Conservation (phyloP, 2,888 invertebrate genomes). For the Actias luna region DNA sequence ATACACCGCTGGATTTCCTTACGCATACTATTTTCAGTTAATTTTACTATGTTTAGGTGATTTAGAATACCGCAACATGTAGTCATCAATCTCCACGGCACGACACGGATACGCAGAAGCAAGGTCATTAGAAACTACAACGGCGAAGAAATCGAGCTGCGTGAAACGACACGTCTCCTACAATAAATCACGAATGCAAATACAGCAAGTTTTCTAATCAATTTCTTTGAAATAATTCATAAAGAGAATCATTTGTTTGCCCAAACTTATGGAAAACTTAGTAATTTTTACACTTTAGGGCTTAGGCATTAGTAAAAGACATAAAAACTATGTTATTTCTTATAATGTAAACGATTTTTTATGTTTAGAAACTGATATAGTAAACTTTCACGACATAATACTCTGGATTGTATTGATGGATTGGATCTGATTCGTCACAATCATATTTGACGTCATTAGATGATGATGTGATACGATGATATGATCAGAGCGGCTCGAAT, state of each 20-base stretch:
- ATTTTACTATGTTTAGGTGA: neutral
- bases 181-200: constrained; percentile 20
- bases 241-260: neutral
- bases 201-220: constrained; percentile 18
- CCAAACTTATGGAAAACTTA: neutral
- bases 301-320: neutral
- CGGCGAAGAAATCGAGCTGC: constrained; percentile 33
- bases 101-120: constrained; percentile 37
- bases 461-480: neutral
- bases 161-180: constrained; percentile 25
- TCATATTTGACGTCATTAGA: neutral
- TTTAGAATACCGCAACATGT: neutral
- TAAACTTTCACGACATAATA: too few species aligned
- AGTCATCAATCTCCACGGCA: neutral
- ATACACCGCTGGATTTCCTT: neutral
- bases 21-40: neutral
- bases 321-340: neutral
- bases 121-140: constrained; percentile 43
- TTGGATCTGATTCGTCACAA: too few species aligned
- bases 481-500: neutral
- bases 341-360: neutral
- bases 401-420: too few species aligned
- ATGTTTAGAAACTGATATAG: neutral
- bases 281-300: neutral
- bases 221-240: constrained; percentile 16